A percentile compares a stretch with the other conserved stretches of the same genome.
phyloP scores from a whole-genome alignment of 2,797 vertebrate genomes.

The Ataeniobius toweri region DNA sequence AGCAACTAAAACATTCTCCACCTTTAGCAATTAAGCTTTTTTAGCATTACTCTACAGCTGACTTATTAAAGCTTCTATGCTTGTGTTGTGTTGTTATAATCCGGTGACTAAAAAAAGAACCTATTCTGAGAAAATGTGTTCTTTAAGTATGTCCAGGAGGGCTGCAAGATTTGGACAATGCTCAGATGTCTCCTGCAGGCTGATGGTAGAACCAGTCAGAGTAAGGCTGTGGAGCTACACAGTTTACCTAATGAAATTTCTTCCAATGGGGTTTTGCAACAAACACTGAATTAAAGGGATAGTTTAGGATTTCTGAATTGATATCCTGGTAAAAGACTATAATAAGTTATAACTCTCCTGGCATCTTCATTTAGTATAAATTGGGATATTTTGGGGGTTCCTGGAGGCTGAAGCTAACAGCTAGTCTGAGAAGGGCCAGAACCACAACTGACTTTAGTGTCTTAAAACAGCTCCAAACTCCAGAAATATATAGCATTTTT shows the following conservation, averaged over 20 bases:
- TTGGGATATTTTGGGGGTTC: not conserved
- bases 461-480: not conserved
- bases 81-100: conserved; percentile 26
- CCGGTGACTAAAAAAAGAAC: conserved; percentile 9
- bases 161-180: conserved; percentile 44
- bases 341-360: not conserved
- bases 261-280: conserved; percentile 23
- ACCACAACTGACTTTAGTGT: not conserved
- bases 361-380: not conserved
- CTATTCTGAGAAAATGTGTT: conserved; percentile 19
- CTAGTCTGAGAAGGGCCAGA: not conserved
- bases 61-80: conserved; percentile 22
- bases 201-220: conserved; percentile 32
- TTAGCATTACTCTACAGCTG: conserved; percentile 18
- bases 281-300: not conserved
- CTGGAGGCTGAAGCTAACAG: not conserved
- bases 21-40: conserved; percentile 19
- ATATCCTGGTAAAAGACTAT: not conserved
- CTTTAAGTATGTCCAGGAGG: conserved; percentile 19
- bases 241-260: conserved; percentile 39
- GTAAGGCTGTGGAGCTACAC: conserved; percentile 18
- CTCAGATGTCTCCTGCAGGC: conserved; percentile 44
- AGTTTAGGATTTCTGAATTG: not conserved
- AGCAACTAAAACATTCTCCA: conserved; percentile 42
- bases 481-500: not conserved